phyloP scores from a whole-genome alignment of 2,888 invertebrate species.

The Stegana nigrithorax region DNA sequence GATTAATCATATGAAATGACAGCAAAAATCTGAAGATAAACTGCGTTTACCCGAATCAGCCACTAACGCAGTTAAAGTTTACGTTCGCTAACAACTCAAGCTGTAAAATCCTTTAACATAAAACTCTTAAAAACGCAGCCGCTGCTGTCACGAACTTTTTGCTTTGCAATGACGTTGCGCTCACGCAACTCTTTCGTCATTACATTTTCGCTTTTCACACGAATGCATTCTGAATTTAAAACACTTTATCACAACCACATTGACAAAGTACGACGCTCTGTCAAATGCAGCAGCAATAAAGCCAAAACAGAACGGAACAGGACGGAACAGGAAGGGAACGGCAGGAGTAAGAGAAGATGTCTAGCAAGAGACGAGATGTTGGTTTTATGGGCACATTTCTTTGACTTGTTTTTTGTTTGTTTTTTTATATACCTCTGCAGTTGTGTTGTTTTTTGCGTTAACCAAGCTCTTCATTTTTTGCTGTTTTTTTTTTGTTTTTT shows the following conservation, averaged over 20 bases:
- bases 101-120: too few relatives aligned
- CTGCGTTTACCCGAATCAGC: too few relatives aligned
- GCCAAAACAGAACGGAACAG: background rate
- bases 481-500: background rate
- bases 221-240: constrained; percentile 57
- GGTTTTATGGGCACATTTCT: background rate
- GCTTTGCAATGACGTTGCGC: background rate
- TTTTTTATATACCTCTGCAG: background rate
- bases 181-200: background rate
- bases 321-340: background rate
- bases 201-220: constrained; percentile 44
- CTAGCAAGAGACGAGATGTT: background rate
- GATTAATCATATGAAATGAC: too few relatives aligned
- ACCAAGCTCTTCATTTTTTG: background rate
- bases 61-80: too few relatives aligned
- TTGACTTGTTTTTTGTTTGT: background rate
- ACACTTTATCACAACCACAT: constrained; percentile 53
- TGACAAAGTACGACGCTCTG: constrained; percentile 56
- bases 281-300: constrained; percentile 46
- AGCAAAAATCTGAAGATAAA: too few relatives aligned
- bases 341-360: background rate
- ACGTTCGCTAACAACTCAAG: too few relatives aligned
- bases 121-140: too few relatives aligned
- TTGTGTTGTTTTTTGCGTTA: background rate
- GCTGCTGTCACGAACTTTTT: background rate